Base-by-base conservation (phyloP, 2,113 vertebrate species). In the Aspiorhynchus laticeps region DNA sequence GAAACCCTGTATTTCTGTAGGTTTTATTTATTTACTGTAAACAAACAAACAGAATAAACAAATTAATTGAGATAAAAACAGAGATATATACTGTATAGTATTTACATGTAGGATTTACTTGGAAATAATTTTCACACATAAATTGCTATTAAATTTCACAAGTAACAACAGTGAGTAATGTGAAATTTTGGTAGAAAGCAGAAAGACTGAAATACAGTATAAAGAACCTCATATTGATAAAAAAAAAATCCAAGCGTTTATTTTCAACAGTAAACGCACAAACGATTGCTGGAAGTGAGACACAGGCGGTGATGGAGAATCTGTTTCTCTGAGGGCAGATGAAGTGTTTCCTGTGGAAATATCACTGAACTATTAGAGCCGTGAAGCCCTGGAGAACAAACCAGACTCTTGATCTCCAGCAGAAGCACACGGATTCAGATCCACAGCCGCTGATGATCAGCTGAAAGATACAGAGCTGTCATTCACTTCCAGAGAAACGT, bases 291-390 rank as follows among this genome's bases (percentile, higher is more conserved):
- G 33, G 3, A 71, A 19, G 31, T 10, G 1, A 10, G 8, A 31
- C 31, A 10, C 67, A 36, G 63, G 15, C 2, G 28, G 69, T 12
- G 10, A 73, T 41, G 33, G 69, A 24, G 63, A 19, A 17, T 5
- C 17, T 11, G 69, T 73, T 5, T 38, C 9, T 31, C 69, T 24
- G 69, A 11, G 38, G 11, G 28, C 53, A 15, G 73, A 19, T 76
- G 14, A 77, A 77, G 83, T n/a, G 56, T 65, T 76, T 76, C 28
- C 69, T 43, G 73, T 56, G 31, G 59, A 85, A 48, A 63, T 43
- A 26, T 31, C 53, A 26, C 31, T 9, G 38, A 85, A 77, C 19
- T 38, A 43, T 84, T 28, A 5, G 24, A 56, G 15, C 26, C 63
- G 65, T 67, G 83, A 61, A 73, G 12, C 83, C 38, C 83, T 0